phyloP scores from a whole-genome alignment of 2,888 invertebrate species.

The Orchesellides sinensis region DNA sequence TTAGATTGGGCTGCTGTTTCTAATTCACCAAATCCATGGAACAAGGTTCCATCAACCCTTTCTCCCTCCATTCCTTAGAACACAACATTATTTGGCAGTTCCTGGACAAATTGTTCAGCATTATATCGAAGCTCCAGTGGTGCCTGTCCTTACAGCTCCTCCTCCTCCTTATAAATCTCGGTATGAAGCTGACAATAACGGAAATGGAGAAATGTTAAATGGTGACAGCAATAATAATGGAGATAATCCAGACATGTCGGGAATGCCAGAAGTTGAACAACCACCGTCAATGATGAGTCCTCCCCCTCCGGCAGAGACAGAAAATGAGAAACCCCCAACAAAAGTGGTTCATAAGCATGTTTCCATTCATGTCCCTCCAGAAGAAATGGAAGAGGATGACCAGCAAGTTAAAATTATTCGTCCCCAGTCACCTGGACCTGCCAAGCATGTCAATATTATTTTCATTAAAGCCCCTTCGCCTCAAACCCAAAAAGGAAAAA shows the following conservation, averaged over 20 bases:
- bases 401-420: constrained; percentile 25
- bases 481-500: constrained; percentile 4
- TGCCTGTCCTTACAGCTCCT: background rate
- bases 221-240: background rate
- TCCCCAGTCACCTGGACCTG: constrained; percentile 25
- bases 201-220: too few relatives aligned
- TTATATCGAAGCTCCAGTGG: background rate
- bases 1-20: too few relatives aligned
- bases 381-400: constrained; percentile 36
- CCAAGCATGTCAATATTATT: constrained; percentile 55
- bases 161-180: background rate
- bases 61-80: background rate
- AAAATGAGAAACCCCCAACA: background rate
- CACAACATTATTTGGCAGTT: constrained; percentile 9
- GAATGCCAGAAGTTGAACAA: background rate
- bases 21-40: too few relatives aligned
- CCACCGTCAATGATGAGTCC: background rate
- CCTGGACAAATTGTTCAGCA: constrained; percentile 19
- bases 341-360: constrained; percentile 37
- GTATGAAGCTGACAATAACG: background rate
- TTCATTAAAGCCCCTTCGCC: constrained; percentile 45
- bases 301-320: constrained; percentile 18
- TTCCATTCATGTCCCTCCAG: constrained; percentile 46
- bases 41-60: too few relatives aligned
- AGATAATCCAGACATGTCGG: background rate